Conservation (phyloP, 2,888 invertebrate genomes). For the Spicauda simplicius region DNA sequence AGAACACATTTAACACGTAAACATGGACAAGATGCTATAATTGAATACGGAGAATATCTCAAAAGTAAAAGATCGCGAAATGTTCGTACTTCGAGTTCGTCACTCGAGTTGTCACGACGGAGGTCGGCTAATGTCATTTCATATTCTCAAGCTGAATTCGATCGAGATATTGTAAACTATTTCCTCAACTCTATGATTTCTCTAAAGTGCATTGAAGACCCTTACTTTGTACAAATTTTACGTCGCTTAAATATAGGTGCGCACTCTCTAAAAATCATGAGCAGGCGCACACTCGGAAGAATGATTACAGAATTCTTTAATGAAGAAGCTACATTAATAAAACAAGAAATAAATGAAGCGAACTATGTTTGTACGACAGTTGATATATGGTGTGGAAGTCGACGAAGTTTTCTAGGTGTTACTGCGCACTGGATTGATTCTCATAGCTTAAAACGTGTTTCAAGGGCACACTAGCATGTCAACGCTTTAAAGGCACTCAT, state of each 20-base stretch:
- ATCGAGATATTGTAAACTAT: not conserved
- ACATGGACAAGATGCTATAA: no score
- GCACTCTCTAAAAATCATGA: not conserved
- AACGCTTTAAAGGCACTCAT: not conserved
- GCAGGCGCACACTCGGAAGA: not conserved
- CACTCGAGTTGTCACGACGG: no score
- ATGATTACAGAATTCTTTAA: not conserved
- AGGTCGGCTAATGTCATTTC: no score
- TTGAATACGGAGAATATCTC: no score
- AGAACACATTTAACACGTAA: no score
- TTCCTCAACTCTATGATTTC: not conserved
- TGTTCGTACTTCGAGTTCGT: no score
- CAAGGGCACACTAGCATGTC: not conserved
- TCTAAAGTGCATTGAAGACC: not conserved
- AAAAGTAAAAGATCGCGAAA: no score
- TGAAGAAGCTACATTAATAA: not conserved
- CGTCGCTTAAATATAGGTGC: not conserved
- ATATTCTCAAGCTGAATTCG: no score
- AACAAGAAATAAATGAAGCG: not conserved
- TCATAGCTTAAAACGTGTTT: not conserved
- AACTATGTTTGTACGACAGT: not conserved
- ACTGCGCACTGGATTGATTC: not conserved
- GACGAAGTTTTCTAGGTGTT: not conserved
- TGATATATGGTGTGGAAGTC: not conserved
- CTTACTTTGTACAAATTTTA: not conserved